A percentile compares a stretch with the other conserved stretches of the same genome.
Evolutionary conservation across 2,797 vertebrate species (phyloP).

Genomic region (Sebastes reedi): DNA sequence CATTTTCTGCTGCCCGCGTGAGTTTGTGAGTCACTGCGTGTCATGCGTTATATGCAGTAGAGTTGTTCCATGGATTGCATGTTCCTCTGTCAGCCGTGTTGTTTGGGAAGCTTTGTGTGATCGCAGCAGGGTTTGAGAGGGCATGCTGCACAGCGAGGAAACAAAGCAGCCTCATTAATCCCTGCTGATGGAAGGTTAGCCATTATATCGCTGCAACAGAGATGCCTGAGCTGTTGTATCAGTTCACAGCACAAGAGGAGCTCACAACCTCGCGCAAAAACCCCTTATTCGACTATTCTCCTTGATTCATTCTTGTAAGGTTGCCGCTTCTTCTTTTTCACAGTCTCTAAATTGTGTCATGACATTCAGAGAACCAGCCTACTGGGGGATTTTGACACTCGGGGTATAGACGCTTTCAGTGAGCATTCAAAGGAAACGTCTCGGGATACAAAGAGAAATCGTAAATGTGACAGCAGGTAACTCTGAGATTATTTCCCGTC

Average conservation of each 20-base stretch:
- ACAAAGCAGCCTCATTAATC: conserved; percentile 60
- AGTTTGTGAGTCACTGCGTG: conserved; percentile 9
- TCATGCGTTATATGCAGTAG: not conserved
- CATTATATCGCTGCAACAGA: not conserved
- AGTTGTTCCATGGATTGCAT: not conserved
- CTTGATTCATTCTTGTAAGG: not conserved
- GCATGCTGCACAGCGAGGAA: conserved; percentile 22
- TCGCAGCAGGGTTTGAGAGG: conserved; percentile 40
- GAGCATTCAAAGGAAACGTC: conserved; percentile 22
- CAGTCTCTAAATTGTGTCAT: not conserved
- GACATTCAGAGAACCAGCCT: conserved; percentile 11
- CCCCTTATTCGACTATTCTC: not conserved
- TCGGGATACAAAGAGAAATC: conserved; percentile 3
- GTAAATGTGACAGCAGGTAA: conserved; percentile 20
- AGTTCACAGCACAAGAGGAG: not conserved
- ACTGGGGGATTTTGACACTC: conserved; percentile 6
- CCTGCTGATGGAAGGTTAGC: conserved; percentile 54
- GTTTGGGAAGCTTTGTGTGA: conserved; percentile 28
- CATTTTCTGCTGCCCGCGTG: conserved; percentile 14
- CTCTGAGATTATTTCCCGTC: conserved; percentile 2
- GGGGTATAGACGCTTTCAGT: conserved; percentile 5
- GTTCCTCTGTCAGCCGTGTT: conserved; percentile 17
- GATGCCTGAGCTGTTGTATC: conserved; percentile 12
- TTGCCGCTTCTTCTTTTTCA: conserved; percentile 2
- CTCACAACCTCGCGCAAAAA: not conserved